Percentiles rank a stretch among this genome's conserved stretches.
Evolutionary conservation across 2,113 vertebrate species (phyloP).

Genomic region (Sterrhoptilus dennistouni): DNA sequence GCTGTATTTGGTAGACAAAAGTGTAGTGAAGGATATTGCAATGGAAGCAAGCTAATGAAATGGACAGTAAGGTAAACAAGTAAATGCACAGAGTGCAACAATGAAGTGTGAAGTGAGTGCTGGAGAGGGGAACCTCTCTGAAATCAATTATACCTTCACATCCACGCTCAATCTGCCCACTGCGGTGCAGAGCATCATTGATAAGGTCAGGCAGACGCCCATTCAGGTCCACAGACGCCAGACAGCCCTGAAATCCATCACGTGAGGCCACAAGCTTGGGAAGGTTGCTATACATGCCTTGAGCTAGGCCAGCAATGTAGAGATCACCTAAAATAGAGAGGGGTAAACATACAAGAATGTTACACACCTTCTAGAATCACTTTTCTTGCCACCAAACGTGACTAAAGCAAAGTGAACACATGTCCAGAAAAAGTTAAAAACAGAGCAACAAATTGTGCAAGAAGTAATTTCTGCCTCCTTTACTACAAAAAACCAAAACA

Average conservation of each 20-base stretch:
- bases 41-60: conserved; percentile 62
- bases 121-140: conserved; percentile 60
- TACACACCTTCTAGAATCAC: not conserved
- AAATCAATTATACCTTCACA: conserved; percentile 91
- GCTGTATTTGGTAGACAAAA: not conserved
- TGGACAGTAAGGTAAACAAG: not conserved
- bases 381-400: fast-evolving
- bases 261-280: conserved; percentile 95
- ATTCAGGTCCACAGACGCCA: conserved; percentile 96
- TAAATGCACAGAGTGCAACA: conserved; percentile 12
- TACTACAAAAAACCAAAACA: not conserved
- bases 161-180: conserved; percentile 97
- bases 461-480: not conserved
- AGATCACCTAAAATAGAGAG: conserved; percentile 84
- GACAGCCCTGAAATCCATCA: conserved; percentile 96
- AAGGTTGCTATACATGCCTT: conserved; percentile 93
- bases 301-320: conserved; percentile 93
- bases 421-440: not conserved
- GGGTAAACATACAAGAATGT: not conserved
- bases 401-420: not conserved
- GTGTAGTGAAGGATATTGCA: not conserved
- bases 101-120: conserved; percentile 47
- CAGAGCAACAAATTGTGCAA: not conserved
- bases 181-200: conserved; percentile 91
- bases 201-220: conserved; percentile 96